Base-by-base conservation (phyloP, 1,140 invertebrate species). In the Helicoverpa zea region DNA sequence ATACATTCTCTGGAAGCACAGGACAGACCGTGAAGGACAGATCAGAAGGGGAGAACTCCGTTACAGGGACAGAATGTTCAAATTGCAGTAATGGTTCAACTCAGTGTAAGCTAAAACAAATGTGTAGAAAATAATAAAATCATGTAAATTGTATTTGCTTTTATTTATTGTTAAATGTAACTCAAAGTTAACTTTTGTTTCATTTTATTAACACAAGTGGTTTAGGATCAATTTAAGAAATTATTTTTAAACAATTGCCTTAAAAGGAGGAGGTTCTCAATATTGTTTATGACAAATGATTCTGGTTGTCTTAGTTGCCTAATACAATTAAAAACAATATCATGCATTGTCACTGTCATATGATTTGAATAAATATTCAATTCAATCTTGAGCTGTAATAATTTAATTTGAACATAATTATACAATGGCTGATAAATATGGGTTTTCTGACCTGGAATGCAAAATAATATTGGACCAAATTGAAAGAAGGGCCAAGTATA, bases 21-120 rank as follows among this genome's bases (percentile, higher is more conserved):
- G 97, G 90, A 92, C 93, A n/a, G 63, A 81, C 0, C 87, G 95
- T 56, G 97, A 98, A 88, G 58, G 95, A 4, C 85, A 93, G 63
- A 96, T 95, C 77, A 95, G 97, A 79, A 96, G 91, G 51, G 97
- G 97, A 7, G 95, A 97, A 94, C 94, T 98, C 0, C 95, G 96
- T 35, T 98, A 98, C 94, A 96, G 95, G 84, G 97, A 98, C 87
- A 96, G 97, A 74, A 18, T 90, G 5, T 94, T 93, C 85, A 94
- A 94, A 68, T 80, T 81, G 16, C 75, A 76, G 43, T 84, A 81
- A 79, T 52, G 72, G 2, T 64, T 47, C 3, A 63, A 54, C 11
- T 14, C 75, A 72, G 13, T 58, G 51, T 66, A 63, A 54, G 73
- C 64, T 79, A 52, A 82, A 54, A 80, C 43, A 81, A 80, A 64